Base-by-base conservation (phyloP, 1,140 invertebrate genomes). In the Zaprionus kolodkinae region DNA sequence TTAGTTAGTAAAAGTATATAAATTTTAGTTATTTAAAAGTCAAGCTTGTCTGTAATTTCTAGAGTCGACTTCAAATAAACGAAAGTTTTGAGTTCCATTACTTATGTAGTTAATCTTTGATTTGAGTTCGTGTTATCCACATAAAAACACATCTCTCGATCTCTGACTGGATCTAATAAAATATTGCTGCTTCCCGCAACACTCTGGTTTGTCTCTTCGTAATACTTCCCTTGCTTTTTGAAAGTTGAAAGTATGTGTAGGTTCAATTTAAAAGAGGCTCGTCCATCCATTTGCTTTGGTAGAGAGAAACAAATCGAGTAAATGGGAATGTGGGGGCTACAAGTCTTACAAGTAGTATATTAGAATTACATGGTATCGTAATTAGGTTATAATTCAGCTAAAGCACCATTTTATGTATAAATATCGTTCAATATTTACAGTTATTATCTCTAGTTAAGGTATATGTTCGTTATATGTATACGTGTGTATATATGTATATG, bases 381-480 rank as follows among this genome's bases (percentile, higher is more conserved):
- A 73, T 74, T 75, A 70, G 63, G 78, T 81, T 85, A 90, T 90
- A 91, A 90, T 91, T 91, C 86, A 91, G 90, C 90, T 91, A 91
- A 91, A 91, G 90, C 90, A 91, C 90, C 90, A 91, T 90, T 89
- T 88, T 85, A 85, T 78, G 85, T 77, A 72, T 72, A 60, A 72
- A 76, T 76, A 59, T 77, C 21, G 33, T 72, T 72, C 54, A 59
- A 55, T 85, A 78, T 88, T 66, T 85, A 89, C 85, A 88, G 36
- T 88, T 88, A 67, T 73, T 78, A 68, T 63, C 70, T 63, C 70
- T 87, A 87, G 56, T 78, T 88, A 72, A 67, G 60, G 78, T 79
- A 66, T 78, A 68, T 78, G 80, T 86, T 78, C 63, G 52, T 61
- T 74, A 70, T 78, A 69, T 78, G 72, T 78, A 78, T 69, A 74